A percentile compares a stretch with the other conserved stretches of the same genome.
Conservation (phyloP, 2,113 vertebrate genomes). For the Hippolais icterina region DNA sequence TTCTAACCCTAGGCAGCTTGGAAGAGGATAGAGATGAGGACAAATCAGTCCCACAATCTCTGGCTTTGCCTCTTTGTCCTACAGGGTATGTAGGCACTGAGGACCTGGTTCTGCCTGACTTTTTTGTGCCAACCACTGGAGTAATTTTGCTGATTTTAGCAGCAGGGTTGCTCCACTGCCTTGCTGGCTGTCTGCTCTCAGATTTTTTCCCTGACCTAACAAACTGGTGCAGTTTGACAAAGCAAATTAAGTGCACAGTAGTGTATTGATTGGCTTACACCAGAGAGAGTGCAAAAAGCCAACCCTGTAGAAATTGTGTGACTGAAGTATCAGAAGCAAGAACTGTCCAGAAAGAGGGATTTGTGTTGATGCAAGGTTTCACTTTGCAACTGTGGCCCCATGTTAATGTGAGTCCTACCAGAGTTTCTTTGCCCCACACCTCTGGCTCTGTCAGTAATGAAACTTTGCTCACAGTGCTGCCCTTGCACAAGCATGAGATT, state of each 20-base stretch:
- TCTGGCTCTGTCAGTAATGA: background rate
- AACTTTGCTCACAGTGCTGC: background rate
- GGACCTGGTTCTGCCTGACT: background rate
- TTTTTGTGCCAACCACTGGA: background rate
- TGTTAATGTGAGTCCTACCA: accelerated
- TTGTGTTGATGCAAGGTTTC: background rate
- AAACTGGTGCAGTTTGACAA: slow-evolving; percentile 23
- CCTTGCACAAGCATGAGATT: background rate
- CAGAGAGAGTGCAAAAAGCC: slow-evolving; percentile 17
- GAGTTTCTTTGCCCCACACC: background rate
- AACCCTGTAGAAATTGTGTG: background rate
- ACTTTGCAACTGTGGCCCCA: background rate
- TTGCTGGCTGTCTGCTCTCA: background rate
- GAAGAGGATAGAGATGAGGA: background rate
- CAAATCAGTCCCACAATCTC: background rate
- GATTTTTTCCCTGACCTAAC: background rate
- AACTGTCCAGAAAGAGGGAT: background rate
- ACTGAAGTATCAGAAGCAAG: background rate
- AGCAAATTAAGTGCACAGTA: slow-evolving; percentile 30
- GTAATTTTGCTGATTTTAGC: background rate
- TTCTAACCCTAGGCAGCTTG: background rate
- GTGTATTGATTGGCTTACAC: slow-evolving; percentile 38
- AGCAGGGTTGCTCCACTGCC: background rate
- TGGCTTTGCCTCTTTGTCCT: background rate
- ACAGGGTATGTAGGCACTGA: background rate